A percentile compares a stretch with the other conserved stretches of the same genome.
These are phyloP conservation scores for Copidosoma floridanum DNA, from an alignment of 1,140 invertebrate genomes.

Conservation along the genomic window DNA sequence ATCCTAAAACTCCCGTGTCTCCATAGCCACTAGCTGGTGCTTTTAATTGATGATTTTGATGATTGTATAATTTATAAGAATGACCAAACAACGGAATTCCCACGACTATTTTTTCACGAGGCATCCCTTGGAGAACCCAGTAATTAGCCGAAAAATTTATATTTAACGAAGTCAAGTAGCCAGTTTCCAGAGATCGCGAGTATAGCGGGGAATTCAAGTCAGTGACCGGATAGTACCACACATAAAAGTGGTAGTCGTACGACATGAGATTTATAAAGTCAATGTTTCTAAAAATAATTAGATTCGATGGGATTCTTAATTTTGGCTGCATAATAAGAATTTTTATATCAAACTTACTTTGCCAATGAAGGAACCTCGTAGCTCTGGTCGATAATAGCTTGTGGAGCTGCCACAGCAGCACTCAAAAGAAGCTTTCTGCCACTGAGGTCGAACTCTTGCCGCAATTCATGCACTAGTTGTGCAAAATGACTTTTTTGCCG, in stretches of 20 bases:
- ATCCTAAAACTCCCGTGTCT: constrained; percentile 66
- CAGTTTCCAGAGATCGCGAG: constrained; percentile 59
- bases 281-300: constrained; percentile 60
- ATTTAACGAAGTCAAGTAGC: constrained; percentile 72
- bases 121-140: constrained; percentile 79
- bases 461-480: constrained; percentile 69
- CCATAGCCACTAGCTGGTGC: constrained; percentile 72
- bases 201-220: constrained; percentile 81
- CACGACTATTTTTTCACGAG: constrained; percentile 78
- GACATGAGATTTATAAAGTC: constrained; percentile 88
- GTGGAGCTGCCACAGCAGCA: constrained; percentile 73
- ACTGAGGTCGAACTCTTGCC: constrained; percentile 63
- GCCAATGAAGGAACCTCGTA: constrained; percentile 77
- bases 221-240: constrained; percentile 74
- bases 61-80: constrained; percentile 70
- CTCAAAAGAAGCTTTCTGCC: constrained; percentile 64
- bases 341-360: constrained; percentile 55
- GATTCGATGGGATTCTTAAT: no score
- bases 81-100: constrained; percentile 91
- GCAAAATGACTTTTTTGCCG: constrained; percentile 70
- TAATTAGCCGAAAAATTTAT: constrained; percentile 80
- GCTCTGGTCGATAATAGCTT: constrained; percentile 68
- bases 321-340: not conserved
- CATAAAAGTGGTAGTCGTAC: constrained; percentile 85
- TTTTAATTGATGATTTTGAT: constrained; percentile 64